A percentile compares a stretch with the other conserved stretches of the same genome.
These are phyloP conservation scores for Hemithea aestivaria DNA, from an alignment of 2,888 invertebrate genomes.

Conservation along the genomic window DNA sequence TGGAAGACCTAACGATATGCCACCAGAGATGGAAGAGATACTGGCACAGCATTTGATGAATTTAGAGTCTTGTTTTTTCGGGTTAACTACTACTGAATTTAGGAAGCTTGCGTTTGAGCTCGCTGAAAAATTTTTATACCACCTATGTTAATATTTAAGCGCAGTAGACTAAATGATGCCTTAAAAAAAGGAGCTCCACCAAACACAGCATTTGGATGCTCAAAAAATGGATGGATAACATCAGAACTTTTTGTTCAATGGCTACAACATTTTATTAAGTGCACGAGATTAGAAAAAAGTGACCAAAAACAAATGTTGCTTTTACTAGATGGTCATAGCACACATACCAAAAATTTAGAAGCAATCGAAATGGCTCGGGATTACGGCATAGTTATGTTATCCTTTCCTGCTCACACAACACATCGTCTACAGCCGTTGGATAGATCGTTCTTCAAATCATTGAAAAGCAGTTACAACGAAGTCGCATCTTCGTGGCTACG, in stretches of 20 bases:
- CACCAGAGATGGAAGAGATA: slow-evolving; percentile 18
- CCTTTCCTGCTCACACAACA: slow-evolving; percentile 24
- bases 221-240: slow-evolving; percentile 3
- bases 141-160: slow-evolving; percentile 10
- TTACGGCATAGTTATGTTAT: slow-evolving; percentile 19
- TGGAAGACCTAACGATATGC: slow-evolving; percentile 19
- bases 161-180: background rate
- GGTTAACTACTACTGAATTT: slow-evolving; percentile 15
- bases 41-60: slow-evolving; percentile 17
- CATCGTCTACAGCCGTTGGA: too few species aligned
- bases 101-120: slow-evolving; percentile 10
- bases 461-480: slow-evolving; percentile 13
- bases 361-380: slow-evolving; percentile 19
- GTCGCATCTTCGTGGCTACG: slow-evolving; percentile 13
- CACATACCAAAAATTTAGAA: slow-evolving; percentile 23
- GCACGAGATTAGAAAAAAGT: slow-evolving; percentile 5
- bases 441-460: slow-evolving; percentile 14
- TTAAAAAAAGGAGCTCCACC: slow-evolving; percentile 4
- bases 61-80: slow-evolving; percentile 19
- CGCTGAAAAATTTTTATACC: slow-evolving; percentile 23
- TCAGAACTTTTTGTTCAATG: slow-evolving; percentile 1
- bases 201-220: slow-evolving; percentile 3
- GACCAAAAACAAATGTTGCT: slow-evolving; percentile 19
- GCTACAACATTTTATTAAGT: background rate
- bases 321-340: slow-evolving; percentile 22